Conservation (phyloP, 2,888 invertebrate species). For the Vesta saturnalis region DNA sequence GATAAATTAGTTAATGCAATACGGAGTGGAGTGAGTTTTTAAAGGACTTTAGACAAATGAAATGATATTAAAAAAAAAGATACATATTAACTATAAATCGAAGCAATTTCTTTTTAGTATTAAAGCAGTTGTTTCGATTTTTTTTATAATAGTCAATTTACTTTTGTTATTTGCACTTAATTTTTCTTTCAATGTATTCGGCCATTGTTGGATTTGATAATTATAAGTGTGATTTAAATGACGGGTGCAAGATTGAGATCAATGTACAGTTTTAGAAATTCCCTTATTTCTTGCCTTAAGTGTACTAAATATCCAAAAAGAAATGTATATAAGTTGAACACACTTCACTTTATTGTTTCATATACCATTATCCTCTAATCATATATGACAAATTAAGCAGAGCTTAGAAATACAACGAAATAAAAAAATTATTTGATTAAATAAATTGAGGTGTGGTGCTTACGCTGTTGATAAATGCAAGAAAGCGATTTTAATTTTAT, state of each 20-base stretch:
- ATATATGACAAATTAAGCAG: slow-evolving; percentile 12
- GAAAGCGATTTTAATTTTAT: too few relatives aligned
- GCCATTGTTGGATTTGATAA: slow-evolving; percentile 37
- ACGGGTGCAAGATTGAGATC: slow-evolving; percentile 34
- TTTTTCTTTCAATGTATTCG: slow-evolving; percentile 23
- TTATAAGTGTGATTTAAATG: slow-evolving; percentile 32
- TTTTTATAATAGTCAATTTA: slow-evolving; percentile 34
- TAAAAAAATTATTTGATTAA: slow-evolving; percentile 16
- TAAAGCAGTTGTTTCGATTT: slow-evolving; percentile 5
- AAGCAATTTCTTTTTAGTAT: slow-evolving; percentile 16
- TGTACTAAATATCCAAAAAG: slow-evolving; percentile 28
- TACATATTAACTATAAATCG: slow-evolving; percentile 29
- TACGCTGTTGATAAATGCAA: slow-evolving; percentile 11
- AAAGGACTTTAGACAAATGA: slow-evolving; percentile 31
- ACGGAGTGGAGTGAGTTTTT: slow-evolving; percentile 2
- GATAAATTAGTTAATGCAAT: slow-evolving; percentile 26
- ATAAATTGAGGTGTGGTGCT: slow-evolving; percentile 28
- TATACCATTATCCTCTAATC: neutral
- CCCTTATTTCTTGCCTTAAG: slow-evolving; percentile 36
- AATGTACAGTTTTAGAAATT: slow-evolving; percentile 33
- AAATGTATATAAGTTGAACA: slow-evolving; percentile 20
- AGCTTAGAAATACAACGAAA: slow-evolving; percentile 38
- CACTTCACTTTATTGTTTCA: slow-evolving; percentile 24
- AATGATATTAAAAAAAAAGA: slow-evolving; percentile 29
- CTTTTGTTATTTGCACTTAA: slow-evolving; percentile 29